Evolutionary conservation across 2,797 vertebrate genomes (phyloP).

Genomic region (Natrix natrix): DNA sequence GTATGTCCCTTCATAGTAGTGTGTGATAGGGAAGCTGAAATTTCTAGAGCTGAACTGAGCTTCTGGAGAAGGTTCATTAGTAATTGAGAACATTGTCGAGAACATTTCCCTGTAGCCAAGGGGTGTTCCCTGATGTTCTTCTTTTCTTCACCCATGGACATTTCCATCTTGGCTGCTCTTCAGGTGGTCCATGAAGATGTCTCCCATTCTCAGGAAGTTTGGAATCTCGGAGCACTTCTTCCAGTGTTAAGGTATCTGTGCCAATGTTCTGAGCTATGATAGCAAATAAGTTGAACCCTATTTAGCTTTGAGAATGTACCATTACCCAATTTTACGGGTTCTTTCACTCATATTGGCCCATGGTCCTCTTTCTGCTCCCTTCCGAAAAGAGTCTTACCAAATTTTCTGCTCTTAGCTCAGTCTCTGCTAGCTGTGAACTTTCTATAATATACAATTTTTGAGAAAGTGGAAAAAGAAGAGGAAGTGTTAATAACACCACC

Average conservation of each 20-base stretch:
- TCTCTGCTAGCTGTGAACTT: neutral
- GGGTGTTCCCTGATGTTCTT: neutral
- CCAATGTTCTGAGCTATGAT: neutral
- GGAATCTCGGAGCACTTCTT: neutral
- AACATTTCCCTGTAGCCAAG: neutral
- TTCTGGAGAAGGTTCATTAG: neutral
- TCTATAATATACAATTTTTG: slow-evolving; percentile 24
- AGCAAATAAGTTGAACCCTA: neutral
- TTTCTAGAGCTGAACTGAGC: neutral
- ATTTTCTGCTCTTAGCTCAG: neutral
- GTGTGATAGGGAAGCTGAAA: neutral
- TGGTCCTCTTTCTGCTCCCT: slow-evolving; percentile 7
- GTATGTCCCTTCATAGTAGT: neutral
- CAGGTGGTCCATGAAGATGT: neutral
- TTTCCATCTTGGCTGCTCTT: neutral
- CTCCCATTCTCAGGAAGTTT: neutral
- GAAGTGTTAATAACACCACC: slow-evolving; percentile 40
- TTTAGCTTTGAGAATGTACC: neutral
- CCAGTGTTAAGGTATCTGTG: neutral
- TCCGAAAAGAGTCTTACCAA: neutral
- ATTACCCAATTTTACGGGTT: neutral
- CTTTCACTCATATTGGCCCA: neutral
- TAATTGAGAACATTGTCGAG: neutral
- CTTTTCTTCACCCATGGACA: neutral
- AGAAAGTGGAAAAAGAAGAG: slow-evolving; percentile 43